Evolutionary conservation across 1,140 invertebrate species (phyloP).

Genomic region (Berghia stephanieae): DNA sequence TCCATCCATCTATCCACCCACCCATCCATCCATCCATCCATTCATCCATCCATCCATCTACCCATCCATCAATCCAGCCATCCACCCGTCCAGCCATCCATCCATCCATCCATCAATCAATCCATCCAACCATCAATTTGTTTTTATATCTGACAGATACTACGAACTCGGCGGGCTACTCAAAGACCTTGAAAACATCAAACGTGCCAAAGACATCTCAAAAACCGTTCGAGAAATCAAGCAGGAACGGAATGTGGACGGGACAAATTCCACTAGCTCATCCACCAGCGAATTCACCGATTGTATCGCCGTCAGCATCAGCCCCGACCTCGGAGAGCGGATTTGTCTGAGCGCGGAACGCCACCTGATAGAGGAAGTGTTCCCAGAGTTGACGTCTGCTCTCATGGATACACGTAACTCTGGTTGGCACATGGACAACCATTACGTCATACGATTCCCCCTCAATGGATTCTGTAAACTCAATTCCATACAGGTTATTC

Average conservation of each 20-base stretch:
- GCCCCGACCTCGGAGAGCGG: constrained; percentile 86
- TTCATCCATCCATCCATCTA: too few species aligned
- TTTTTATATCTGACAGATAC: constrained; percentile 67
- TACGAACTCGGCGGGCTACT: constrained; percentile 82
- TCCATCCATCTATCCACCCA: too few species aligned
- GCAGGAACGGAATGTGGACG: constrained; percentile 20
- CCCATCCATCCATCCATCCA: too few species aligned
- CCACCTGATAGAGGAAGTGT: constrained; percentile 80
- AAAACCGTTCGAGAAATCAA: constrained; percentile 44
- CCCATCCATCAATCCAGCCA: too few species aligned
- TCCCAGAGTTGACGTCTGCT: constrained; percentile 87
- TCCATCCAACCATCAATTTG: too few species aligned
- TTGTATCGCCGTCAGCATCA: constrained; percentile 87
- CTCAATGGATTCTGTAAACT: constrained; percentile 92
- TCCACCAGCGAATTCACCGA: constrained; percentile 66
- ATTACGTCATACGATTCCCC: constrained; percentile 88
- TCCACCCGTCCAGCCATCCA: too few species aligned
- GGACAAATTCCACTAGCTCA: too few species aligned
- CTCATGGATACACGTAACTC: constrained; percentile 83
- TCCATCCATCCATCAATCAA: neutral
- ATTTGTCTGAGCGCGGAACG: constrained; percentile 86
- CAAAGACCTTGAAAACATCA: constrained; percentile 76
- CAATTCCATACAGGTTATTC: constrained; percentile 89
- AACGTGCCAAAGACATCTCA: constrained; percentile 74
- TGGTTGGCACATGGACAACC: constrained; percentile 84